Percentiles rank a stretch among this genome's conserved stretches.
These are phyloP conservation scores for Carlito syrichta DNA, from an alignment of 2,113 vertebrate species.

Conservation along the genomic window DNA sequence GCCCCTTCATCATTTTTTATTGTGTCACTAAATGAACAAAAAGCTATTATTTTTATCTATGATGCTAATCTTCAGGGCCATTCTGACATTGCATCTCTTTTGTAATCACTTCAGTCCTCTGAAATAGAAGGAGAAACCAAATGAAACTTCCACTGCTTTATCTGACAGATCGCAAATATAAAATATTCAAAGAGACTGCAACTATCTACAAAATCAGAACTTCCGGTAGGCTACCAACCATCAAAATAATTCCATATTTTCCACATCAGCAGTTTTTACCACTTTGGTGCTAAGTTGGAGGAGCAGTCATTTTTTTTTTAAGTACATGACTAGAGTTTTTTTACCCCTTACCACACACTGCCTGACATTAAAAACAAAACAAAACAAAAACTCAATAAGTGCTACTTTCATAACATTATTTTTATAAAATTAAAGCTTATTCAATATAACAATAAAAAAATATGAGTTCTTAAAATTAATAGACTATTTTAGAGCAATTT, in stretches of 20 bases:
- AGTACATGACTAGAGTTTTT: not conserved
- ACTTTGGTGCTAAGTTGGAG: not conserved
- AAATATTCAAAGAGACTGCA: not conserved
- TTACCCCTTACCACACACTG: not conserved
- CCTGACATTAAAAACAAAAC: no score
- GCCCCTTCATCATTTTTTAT: not conserved
- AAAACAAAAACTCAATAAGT: no score
- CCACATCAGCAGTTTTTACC: not conserved
- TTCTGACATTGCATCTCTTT: not conserved
- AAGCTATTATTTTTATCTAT: not conserved
- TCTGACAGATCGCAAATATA: not conserved
- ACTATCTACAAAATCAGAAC: not conserved
- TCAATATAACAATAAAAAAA: not conserved
- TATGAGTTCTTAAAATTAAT: not conserved
- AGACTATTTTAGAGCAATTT: not conserved
- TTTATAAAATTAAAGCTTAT: constrained; percentile 1
- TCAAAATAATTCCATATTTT: not conserved
- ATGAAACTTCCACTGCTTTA: not conserved
- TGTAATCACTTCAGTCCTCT: not conserved
- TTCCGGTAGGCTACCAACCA: not conserved
- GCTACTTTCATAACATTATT: no score
- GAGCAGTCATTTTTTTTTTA: not conserved
- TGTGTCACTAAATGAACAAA: not conserved
- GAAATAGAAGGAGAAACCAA: constrained; percentile 26
- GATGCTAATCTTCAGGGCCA: constrained; percentile 1